Base-by-base conservation (phyloP, 1,140 invertebrate species). In the Stegodyphus dumicola region DNA sequence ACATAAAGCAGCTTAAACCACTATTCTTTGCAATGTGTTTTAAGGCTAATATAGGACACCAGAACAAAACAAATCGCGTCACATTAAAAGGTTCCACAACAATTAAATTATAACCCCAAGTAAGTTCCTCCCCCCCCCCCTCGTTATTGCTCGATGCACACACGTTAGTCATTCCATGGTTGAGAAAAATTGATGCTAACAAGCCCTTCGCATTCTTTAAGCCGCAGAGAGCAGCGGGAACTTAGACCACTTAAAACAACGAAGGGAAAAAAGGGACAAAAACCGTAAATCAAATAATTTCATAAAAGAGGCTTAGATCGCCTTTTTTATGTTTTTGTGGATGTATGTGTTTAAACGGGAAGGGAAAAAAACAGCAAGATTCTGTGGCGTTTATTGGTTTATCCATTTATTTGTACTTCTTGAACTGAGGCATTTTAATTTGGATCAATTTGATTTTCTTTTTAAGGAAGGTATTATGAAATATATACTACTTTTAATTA, bases 81-180 rank as follows among this genome's bases (percentile, higher is more conserved):
- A 67, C 77, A 78, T 78, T 78, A 78, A 78, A 78, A 78, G 77
- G 77, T 69, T 69, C 51, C 49, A 11, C 77, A 69, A 69, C 77
- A 78, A 78, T 78, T 78, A 78, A 78, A 78, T 78, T 78, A 78
- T 78, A 78, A 69, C 77, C 65, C 65, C 52, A 11, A 17, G 18
- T 18, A 7, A n/a, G 49, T 33, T 33, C 33, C 3, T 33, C 33
- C 33, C 33, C 33, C 33, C 15, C 56, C 1, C 65, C n/a, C 7
- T 18, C n/a, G 65, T 17, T 67, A 17, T 67, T 67, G 17, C n/a
- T 67, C 11, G 11, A 17, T 17, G 7, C 65, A 7, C 65, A 15
- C 13, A 18, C 65, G 65, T 67, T 67, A 67, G 11, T n/a, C 65
- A 67, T n/a, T 67, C 65, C 17, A n/a, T 67, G 17, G 48, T 9